phyloP scores from a whole-genome alignment of 2,888 invertebrate species.

The Ceriagrion tenellum region DNA sequence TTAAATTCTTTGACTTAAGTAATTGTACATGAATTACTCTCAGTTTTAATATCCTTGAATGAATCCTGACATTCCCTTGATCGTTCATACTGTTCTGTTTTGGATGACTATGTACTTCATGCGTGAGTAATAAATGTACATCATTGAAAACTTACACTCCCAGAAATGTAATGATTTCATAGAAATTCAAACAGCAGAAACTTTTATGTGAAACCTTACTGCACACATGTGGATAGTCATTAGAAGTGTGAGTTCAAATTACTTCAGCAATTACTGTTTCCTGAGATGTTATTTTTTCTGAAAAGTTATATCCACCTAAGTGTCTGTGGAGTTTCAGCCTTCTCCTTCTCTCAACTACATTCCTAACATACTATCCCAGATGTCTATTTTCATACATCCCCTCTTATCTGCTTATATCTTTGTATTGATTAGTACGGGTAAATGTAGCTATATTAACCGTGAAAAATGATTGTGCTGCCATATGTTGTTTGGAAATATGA shows the following conservation, averaged over 20 bases:
- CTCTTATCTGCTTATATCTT: constrained; percentile 56
- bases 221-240: neutral
- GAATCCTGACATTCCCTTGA: constrained; percentile 43
- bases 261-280: neutral
- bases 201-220: neutral
- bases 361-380: constrained; percentile 54
- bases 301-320: constrained; percentile 48
- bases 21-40: neutral
- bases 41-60: neutral
- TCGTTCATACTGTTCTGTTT: neutral
- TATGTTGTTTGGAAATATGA: constrained; percentile 48
- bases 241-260: neutral
- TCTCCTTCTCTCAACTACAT: constrained; percentile 44
- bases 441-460: constrained; percentile 46
- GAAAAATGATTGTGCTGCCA: constrained; percentile 53
- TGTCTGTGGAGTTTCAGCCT: constrained; percentile 35
- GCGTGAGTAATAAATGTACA: neutral
- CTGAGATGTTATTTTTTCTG: constrained; percentile 39
- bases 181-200: neutral
- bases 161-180: neutral
- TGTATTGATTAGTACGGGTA: constrained; percentile 65
- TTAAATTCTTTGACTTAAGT: neutral
- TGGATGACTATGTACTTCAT: neutral
- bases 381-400: constrained; percentile 65
- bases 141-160: neutral